Evolutionary conservation across 2,888 invertebrate genomes (phyloP).

Genomic region (Theretra japonica): DNA sequence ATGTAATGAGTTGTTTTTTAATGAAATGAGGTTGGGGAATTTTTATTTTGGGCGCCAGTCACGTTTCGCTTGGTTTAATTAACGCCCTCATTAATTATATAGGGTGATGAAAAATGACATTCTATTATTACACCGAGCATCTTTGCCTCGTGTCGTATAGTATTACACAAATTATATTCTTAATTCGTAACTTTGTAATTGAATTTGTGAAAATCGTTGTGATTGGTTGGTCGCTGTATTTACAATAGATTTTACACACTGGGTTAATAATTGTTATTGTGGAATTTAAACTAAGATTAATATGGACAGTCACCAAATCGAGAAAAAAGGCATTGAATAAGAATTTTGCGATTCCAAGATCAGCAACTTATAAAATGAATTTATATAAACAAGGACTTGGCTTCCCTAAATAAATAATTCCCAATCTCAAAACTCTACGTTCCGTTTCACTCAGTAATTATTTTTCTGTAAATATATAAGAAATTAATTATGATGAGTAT

Average conservation of each 20-base stretch:
- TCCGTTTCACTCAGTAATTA: conserved; percentile 9
- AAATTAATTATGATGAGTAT: neutral
- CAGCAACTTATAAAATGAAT: neutral
- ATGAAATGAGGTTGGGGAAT: neutral
- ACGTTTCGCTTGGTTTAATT: conserved; percentile 13
- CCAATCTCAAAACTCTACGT: neutral
- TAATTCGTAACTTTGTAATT: neutral
- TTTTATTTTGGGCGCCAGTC: conserved; percentile 17
- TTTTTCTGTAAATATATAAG: conserved; percentile 19
- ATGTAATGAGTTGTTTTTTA: neutral
- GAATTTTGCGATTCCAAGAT: neutral
- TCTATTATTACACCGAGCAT: conserved; percentile 24
- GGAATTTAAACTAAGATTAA: too few relatives aligned
- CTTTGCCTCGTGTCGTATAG: neutral
- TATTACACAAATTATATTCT: neutral
- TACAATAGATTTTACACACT: too few relatives aligned
- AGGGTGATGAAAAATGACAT: conserved; percentile 24
- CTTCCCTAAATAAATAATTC: conserved; percentile 7
- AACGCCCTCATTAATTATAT: conserved; percentile 13
- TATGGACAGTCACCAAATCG: too few relatives aligned
- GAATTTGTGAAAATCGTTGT: neutral
- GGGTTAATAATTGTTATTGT: too few relatives aligned
- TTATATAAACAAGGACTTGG: neutral
- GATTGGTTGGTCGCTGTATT: neutral
- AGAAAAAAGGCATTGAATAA: too few relatives aligned